Conservation (phyloP, 2,113 vertebrate species). For the Malurus cyaneus region DNA sequence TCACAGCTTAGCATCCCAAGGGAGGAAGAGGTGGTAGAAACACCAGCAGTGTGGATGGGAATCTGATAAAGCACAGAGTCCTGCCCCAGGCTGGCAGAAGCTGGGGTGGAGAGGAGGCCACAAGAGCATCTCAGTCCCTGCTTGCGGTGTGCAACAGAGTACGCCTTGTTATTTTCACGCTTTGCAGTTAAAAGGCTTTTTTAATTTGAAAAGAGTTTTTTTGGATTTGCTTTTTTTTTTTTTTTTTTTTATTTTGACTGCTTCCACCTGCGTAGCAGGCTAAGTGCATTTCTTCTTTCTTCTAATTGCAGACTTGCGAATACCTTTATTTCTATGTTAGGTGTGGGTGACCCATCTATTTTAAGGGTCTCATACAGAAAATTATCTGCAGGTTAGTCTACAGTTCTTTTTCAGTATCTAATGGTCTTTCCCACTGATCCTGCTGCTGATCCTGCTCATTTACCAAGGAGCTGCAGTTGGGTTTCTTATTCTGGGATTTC, state of each 20-base stretch:
- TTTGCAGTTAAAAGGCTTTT: not conserved
- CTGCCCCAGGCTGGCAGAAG: not conserved
- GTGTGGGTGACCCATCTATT: not conserved
- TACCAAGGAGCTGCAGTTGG: not conserved
- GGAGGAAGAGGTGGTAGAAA: not conserved
- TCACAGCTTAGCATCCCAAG: not conserved
- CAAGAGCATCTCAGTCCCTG: not conserved
- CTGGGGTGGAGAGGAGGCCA: not conserved
- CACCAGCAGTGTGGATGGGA: not conserved
- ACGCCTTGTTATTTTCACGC: not conserved
- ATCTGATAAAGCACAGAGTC: not conserved
- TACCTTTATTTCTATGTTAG: not conserved
- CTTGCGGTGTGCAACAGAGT: not conserved
- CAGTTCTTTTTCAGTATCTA: not conserved
- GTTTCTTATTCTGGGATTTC: not conserved
- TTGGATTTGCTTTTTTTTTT: no score
- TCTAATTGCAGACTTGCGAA: not conserved
- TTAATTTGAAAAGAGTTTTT: not conserved
- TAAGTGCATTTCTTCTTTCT: not conserved
- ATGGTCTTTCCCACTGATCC: not conserved
- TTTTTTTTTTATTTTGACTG: not conserved
- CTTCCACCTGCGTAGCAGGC: not conserved
- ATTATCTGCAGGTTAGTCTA: not conserved
- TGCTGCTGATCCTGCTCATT: not conserved
- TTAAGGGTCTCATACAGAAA: not conserved